These are phyloP conservation scores for Tragelaphus buxtoni DNA, from an alignment of 2,113 vertebrate species.

Conservation along the genomic window DNA sequence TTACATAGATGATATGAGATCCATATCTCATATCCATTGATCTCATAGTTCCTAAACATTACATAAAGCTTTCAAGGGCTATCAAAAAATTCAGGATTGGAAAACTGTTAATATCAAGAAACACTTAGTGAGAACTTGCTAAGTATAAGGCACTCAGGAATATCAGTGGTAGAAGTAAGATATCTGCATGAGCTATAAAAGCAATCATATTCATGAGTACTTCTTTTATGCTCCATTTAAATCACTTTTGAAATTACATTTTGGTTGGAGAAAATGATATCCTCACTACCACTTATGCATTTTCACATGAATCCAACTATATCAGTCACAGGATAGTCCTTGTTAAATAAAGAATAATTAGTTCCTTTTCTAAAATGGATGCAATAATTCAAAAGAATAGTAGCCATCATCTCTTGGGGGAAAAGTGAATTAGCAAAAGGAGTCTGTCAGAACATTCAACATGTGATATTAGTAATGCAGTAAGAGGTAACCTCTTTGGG, in stretches of 20 bases:
- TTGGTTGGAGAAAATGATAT: constrained; percentile 33
- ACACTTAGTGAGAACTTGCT: constrained; percentile 13
- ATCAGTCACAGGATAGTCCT: neutral
- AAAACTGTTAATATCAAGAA: constrained; percentile 36
- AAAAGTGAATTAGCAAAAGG: constrained; percentile 21
- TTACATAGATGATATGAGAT: neutral
- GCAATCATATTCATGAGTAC: neutral
- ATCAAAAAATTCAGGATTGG: neutral
- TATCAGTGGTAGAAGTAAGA: neutral
- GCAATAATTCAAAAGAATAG: constrained; percentile 14
- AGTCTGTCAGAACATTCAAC: neutral
- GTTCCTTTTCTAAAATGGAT: constrained; percentile 43
- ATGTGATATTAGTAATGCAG: neutral
- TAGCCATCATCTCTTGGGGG: neutral
- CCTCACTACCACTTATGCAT: neutral
- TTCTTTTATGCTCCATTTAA: constrained; percentile 45
- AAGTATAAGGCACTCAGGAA: neutral
- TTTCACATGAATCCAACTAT: constrained; percentile 12
- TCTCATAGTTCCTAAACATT: neutral
- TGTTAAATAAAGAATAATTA: constrained; percentile 53
- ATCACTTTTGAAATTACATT: constrained; percentile 32
- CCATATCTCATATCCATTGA: neutral
- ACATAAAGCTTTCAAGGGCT: neutral
- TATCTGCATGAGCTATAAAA: neutral
- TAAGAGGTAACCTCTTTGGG: neutral